phyloP scores from a whole-genome alignment of 2,113 vertebrate species.

The Nothoprocta pentlandii region DNA sequence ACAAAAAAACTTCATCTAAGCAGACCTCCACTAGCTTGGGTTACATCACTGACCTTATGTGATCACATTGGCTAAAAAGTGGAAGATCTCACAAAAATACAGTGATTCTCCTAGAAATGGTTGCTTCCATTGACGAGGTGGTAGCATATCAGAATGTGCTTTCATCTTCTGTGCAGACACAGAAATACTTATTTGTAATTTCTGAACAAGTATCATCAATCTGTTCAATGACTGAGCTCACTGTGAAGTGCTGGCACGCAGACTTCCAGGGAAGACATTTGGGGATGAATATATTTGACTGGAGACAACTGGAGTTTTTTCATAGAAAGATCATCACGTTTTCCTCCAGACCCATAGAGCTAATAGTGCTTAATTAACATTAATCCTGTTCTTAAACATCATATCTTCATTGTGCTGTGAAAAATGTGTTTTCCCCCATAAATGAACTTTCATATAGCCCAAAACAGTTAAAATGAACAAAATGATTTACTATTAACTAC shows the following conservation, averaged over 20 bases:
- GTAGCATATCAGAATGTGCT: not conserved
- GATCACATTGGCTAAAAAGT: not conserved
- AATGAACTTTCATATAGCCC: not conserved
- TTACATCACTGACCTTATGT: not conserved
- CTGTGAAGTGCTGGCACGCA: not conserved
- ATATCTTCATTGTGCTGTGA: not conserved
- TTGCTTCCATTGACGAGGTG: not conserved
- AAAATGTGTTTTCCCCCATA: not conserved
- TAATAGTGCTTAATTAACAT: not conserved
- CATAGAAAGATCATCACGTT: not conserved
- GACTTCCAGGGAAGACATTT: not conserved
- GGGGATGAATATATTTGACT: not conserved
- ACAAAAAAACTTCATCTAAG: conserved; percentile 15
- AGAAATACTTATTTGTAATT: not conserved
- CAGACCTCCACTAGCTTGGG: not conserved
- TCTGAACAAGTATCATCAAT: not conserved
- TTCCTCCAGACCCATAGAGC: not conserved
- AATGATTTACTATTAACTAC: not conserved
- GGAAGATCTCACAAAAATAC: conserved; percentile 29
- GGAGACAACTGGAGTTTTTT: not conserved
- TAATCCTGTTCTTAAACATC: not conserved
- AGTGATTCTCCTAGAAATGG: not conserved
- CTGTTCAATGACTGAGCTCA: not conserved
- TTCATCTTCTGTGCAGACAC: not conserved
- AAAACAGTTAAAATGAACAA: not conserved